phyloP scores from a whole-genome alignment of 1,140 invertebrate species.

The Polypedilum vanderplanki region DNA sequence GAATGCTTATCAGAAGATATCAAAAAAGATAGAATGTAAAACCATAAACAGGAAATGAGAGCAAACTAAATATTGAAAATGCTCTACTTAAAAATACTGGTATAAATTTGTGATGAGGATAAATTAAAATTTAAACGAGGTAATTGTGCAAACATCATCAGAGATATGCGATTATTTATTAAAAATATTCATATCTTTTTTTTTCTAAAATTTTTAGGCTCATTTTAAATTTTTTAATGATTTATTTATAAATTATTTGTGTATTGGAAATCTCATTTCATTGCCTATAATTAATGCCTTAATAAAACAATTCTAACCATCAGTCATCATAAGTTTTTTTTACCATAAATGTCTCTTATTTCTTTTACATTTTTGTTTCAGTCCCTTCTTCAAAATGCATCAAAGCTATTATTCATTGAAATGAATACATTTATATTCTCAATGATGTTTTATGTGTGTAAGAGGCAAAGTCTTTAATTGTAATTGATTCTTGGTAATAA shows the following conservation, averaged over 20 bases:
- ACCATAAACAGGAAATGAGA: neutral
- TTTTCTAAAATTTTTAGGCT: neutral
- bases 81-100: neutral
- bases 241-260: neutral
- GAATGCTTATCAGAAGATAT: too few relatives aligned
- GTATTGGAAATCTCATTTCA: neutral
- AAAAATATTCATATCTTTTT: neutral
- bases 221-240: neutral
- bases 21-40: neutral
- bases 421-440: too few relatives aligned
- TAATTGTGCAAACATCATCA: neutral
- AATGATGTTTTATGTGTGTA: neutral
- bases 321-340: neutral
- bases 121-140: neutral
- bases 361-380: neutral
- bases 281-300: neutral
- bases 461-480: neutral
- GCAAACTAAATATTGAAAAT: neutral
- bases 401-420: too few relatives aligned
- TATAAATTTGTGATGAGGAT: neutral
- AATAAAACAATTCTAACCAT: neutral
- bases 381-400: neutral
- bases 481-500: neutral
- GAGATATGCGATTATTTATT: too few relatives aligned
- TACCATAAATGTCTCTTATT: neutral